Percentiles rank a stretch among this genome's conserved stretches.
Conservation (phyloP, 2,888 invertebrate species). For the Norana najaformis region DNA sequence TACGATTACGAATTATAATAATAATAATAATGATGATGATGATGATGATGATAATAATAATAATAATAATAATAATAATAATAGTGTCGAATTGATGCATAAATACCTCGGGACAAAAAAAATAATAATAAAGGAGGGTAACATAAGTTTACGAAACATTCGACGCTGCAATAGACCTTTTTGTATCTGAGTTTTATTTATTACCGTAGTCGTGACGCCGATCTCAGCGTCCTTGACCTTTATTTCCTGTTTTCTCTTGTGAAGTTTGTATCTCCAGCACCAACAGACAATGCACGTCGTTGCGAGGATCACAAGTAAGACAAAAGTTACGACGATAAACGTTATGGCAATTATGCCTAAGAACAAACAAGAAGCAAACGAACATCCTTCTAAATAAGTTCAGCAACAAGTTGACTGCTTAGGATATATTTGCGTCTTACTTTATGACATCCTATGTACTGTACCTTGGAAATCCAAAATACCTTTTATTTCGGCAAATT, state of each 20-base stretch:
- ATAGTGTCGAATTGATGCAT: too few species aligned
- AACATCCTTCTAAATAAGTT: not conserved
- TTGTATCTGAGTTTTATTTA: not conserved
- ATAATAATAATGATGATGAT: too few species aligned
- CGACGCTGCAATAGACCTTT: not conserved
- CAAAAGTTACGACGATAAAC: not conserved
- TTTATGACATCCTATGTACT: not conserved
- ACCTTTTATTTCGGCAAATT: too few species aligned
- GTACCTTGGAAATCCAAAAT: not conserved
- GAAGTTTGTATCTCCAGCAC: slow-evolving; percentile 25
- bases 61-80: too few species aligned
- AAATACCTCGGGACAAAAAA: too few species aligned
- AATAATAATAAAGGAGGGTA: too few species aligned
- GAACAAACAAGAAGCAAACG: not conserved
- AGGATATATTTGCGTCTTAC: too few species aligned
- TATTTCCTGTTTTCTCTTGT: slow-evolving; percentile 9
- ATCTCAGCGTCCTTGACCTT: not conserved
- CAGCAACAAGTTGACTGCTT: not conserved
- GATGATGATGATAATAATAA: too few species aligned
- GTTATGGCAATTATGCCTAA: not conserved
- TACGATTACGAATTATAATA: too few species aligned
- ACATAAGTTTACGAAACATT: too few species aligned
- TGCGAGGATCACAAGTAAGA: not conserved
- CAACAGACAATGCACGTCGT: not conserved
- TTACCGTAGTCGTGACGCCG: not conserved